These are phyloP conservation scores for Fulica atra DNA, from an alignment of 2,113 vertebrate species.

Conservation along the genomic window DNA sequence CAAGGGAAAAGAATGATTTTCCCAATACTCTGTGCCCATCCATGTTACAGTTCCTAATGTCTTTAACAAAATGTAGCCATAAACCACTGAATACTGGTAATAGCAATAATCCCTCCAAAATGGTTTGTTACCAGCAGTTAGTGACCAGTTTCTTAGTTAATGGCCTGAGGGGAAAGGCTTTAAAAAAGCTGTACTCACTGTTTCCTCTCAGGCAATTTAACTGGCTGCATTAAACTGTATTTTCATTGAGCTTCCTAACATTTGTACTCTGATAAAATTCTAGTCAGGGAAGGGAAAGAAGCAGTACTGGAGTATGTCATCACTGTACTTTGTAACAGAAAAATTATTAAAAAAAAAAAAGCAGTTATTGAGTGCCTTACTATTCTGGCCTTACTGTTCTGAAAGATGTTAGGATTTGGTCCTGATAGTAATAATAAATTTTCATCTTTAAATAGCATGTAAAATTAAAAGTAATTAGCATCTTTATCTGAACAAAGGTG, in stretches of 20 bases:
- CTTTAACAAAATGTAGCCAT: slow-evolving; percentile 76
- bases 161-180: slow-evolving; percentile 80
- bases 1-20: slow-evolving; percentile 56
- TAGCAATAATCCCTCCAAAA: slow-evolving; percentile 75
- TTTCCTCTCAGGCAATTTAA: slow-evolving; percentile 82
- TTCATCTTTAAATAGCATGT: neutral
- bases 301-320: slow-evolving; percentile 22
- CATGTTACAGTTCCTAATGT: slow-evolving; percentile 28
- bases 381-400: neutral
- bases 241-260: slow-evolving; percentile 75
- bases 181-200: slow-evolving; percentile 70
- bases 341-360: neutral
- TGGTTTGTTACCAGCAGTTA: slow-evolving; percentile 78
- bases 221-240: slow-evolving; percentile 77
- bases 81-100: slow-evolving; percentile 74
- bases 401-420: neutral
- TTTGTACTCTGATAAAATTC: slow-evolving; percentile 74
- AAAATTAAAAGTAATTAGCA: slow-evolving; percentile 15
- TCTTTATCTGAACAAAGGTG: neutral
- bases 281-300: slow-evolving; percentile 40
- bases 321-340: slow-evolving; percentile 16
- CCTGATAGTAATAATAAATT: neutral
- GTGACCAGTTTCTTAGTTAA: slow-evolving; percentile 83
- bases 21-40: slow-evolving; percentile 20
- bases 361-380: neutral